phyloP scores from a whole-genome alignment of 2,888 invertebrate genomes.

The Halocaridina rubra region DNA sequence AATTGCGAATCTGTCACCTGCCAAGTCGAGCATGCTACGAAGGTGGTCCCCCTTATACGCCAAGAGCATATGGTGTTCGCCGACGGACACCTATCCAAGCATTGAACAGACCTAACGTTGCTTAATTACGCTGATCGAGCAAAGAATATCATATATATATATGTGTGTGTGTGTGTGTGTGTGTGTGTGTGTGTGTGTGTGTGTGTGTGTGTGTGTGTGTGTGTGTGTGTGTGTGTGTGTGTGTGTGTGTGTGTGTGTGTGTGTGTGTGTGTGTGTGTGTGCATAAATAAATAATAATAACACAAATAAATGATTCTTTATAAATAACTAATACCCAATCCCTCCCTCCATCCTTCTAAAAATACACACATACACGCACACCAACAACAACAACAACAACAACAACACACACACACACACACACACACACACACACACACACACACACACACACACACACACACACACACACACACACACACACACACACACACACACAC shows the following conservation, averaged over 20 bases:
- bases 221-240: neutral
- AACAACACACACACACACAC: too few relatives aligned
- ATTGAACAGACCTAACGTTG: neutral
- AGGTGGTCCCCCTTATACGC: neutral
- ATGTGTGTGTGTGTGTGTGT: neutral
- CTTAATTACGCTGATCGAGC: neutral
- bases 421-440: too few relatives aligned
- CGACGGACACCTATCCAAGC: neutral
- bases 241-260: conserved; percentile 9
- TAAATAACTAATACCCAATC: too few relatives aligned
- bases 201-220: conserved; percentile 18
- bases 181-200: conserved; percentile 17
- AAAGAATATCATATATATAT: neutral
- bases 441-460: too few relatives aligned
- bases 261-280: neutral
- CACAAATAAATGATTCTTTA: too few relatives aligned
- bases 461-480: too few relatives aligned
- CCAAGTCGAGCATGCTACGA: neutral
- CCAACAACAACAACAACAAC: too few relatives aligned
- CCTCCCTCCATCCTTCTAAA: too few relatives aligned
- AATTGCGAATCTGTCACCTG: neutral
- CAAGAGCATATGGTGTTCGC: neutral
- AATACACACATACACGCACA: too few relatives aligned
- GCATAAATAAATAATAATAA: neutral
- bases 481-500: too few relatives aligned